Evolutionary conservation across 2,113 vertebrate species (phyloP).

Genomic region (Dolichallabes microphthalmus): DNA sequence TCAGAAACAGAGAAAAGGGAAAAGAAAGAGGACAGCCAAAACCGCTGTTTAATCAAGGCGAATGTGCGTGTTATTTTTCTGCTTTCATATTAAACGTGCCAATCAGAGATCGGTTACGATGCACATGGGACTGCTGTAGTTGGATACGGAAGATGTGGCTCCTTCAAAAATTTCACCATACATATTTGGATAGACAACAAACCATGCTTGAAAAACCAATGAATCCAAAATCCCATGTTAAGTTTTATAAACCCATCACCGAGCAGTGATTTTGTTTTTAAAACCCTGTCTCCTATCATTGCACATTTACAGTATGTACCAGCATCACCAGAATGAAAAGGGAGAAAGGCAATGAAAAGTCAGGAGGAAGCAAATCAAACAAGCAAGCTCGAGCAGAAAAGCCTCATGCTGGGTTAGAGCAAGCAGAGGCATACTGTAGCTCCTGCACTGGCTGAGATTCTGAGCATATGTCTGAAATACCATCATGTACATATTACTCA

Average conservation of each 20-base stretch:
- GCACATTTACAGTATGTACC: no score
- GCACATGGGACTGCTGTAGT: background rate
- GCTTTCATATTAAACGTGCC: background rate
- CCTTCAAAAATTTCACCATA: background rate
- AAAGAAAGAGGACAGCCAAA: conserved; percentile 29
- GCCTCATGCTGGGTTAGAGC: conserved; percentile 14
- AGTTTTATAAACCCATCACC: conserved; percentile 1
- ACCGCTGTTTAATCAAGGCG: conserved; percentile 10
- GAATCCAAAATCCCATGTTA: background rate
- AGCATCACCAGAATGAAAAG: background rate
- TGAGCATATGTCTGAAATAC: conserved; percentile 21
- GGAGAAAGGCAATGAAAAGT: conserved; percentile 13
- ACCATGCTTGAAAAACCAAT: background rate
- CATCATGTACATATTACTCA: conserved; percentile 23
- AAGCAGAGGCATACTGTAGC: conserved; percentile 22
- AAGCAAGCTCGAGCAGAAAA: conserved; percentile 24
- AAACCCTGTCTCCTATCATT: background rate
- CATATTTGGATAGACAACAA: background rate
- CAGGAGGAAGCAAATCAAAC: conserved; percentile 28
- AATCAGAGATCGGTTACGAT: no score
- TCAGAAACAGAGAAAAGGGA: background rate
- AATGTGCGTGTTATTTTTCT: background rate
- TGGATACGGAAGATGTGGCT: background rate
- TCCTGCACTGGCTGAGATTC: conserved; percentile 19
- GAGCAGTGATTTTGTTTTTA: background rate